These are phyloP conservation scores for Hormaphis cornu DNA, from an alignment of 1,140 invertebrate species.

Conservation along the genomic window DNA sequence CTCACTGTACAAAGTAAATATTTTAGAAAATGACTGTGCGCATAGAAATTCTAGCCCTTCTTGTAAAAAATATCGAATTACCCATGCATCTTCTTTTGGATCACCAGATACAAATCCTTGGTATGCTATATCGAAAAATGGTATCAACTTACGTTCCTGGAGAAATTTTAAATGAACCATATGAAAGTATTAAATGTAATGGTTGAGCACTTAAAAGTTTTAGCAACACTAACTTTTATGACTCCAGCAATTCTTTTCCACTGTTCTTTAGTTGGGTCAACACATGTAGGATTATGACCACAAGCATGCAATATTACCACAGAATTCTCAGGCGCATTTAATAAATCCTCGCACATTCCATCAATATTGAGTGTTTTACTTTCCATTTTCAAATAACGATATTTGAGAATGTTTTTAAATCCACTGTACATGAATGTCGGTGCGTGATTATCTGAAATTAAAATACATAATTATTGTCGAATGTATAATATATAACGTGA, in stretches of 20 bases:
- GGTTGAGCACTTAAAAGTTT: neutral
- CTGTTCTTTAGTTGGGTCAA: constrained; percentile 77
- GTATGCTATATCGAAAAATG: constrained; percentile 94
- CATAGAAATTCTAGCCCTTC: constrained; percentile 81
- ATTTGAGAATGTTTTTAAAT: constrained; percentile 68
- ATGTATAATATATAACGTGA: neutral
- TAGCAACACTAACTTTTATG: constrained; percentile 47
- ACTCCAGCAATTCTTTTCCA: constrained; percentile 73
- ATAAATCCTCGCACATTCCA: constrained; percentile 68
- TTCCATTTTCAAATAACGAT: constrained; percentile 84
- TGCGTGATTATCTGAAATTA: constrained; percentile 73
- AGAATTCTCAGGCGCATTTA: constrained; percentile 70
- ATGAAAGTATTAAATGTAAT: no score
- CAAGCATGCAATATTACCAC: constrained; percentile 91
- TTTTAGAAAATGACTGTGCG: constrained; percentile 97
- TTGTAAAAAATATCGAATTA: constrained; percentile 74
- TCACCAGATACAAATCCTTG: constrained; percentile 97
- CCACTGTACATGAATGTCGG: constrained; percentile 82
- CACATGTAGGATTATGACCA: constrained; percentile 96
- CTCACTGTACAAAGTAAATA: constrained; percentile 93
- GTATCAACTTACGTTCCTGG: constrained; percentile 68
- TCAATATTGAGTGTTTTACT: constrained; percentile 71
- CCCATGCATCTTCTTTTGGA: constrained; percentile 81
- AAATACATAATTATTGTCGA: no score
- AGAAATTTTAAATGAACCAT: constrained; percentile 35